Conservation (phyloP, 2,888 invertebrate species). For the Ptychoptera albimana region DNA sequence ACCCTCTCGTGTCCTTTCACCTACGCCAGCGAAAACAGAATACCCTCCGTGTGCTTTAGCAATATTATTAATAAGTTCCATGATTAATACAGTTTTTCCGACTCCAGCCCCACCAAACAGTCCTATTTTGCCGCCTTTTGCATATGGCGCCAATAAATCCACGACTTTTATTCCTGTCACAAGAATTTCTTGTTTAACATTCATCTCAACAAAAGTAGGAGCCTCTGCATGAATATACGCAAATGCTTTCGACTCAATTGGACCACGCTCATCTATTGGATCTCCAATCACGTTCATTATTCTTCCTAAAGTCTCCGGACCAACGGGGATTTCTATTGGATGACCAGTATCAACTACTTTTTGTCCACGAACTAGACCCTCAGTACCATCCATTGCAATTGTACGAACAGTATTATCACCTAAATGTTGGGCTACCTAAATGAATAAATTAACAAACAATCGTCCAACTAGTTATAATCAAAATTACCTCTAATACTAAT, state of each 20-base stretch:
- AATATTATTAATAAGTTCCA: slow-evolving; percentile 92
- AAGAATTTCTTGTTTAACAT: slow-evolving; percentile 77
- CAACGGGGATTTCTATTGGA: slow-evolving; percentile 84
- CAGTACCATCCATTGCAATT: slow-evolving; percentile 89
- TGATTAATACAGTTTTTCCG: slow-evolving; percentile 88
- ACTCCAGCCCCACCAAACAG: slow-evolving; percentile 89
- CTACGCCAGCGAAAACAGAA: slow-evolving; percentile 92
- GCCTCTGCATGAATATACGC: slow-evolving; percentile 82
- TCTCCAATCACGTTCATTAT: slow-evolving; percentile 88
- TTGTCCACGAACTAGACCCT: slow-evolving; percentile 78
- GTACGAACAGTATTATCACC: slow-evolving; percentile 81
- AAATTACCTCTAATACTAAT: slow-evolving; percentile 60
- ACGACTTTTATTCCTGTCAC: slow-evolving; percentile 88
- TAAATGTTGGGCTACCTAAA: slow-evolving; percentile 61
- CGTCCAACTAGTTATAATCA: background rate
- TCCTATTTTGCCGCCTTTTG: slow-evolving; percentile 88
- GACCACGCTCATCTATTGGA: slow-evolving; percentile 75
- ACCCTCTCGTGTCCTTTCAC: slow-evolving; percentile 87
- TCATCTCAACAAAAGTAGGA: slow-evolving; percentile 83
- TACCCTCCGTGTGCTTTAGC: slow-evolving; percentile 94
- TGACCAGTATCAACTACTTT: slow-evolving; percentile 63
- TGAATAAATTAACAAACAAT: background rate
- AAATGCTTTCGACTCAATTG: slow-evolving; percentile 58
- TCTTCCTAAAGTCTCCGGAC: slow-evolving; percentile 76
- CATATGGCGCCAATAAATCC: slow-evolving; percentile 81